A percentile compares a stretch with the other conserved stretches of the same genome.
Conservation (phyloP, 2,888 invertebrate species). For the Thecophora atra region DNA sequence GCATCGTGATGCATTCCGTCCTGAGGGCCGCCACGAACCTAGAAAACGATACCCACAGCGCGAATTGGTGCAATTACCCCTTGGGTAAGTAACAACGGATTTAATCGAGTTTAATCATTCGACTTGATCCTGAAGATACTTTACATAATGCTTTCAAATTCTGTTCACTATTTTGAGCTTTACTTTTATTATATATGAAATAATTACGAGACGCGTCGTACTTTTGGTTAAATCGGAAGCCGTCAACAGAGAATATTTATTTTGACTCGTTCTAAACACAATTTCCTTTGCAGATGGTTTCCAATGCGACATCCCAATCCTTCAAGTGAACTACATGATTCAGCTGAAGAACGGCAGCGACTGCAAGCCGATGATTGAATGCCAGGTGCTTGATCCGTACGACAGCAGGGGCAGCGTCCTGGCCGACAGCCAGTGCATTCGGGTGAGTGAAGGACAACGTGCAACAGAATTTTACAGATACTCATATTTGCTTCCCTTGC, state of each 20-base stretch:
- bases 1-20: constrained; percentile 68
- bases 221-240: too few relatives aligned
- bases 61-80: constrained; percentile 76
- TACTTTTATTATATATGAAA: too few relatives aligned
- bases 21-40: constrained; percentile 67
- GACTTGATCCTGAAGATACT: background rate
- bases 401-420: constrained; percentile 74
- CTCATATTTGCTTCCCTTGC: background rate
- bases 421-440: constrained; percentile 74
- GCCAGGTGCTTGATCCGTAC: constrained; percentile 77
- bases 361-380: constrained; percentile 76
- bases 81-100: constrained; percentile 63
- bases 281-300: constrained; percentile 67
- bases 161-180: too few relatives aligned
- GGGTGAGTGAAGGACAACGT: constrained; percentile 53
- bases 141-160: too few relatives aligned
- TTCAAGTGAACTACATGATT: constrained; percentile 65
- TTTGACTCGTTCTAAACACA: background rate
- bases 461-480: background rate
- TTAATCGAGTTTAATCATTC: background rate
- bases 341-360: constrained; percentile 51
- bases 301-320: constrained; percentile 72
- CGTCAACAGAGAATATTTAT: too few relatives aligned
- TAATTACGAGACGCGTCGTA: too few relatives aligned
- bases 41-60: constrained; percentile 62